Evolutionary conservation across 2,113 vertebrate species (phyloP), one percentile per base, ranked within the genome.

Genomic region (Tor tambroides): DNA sequence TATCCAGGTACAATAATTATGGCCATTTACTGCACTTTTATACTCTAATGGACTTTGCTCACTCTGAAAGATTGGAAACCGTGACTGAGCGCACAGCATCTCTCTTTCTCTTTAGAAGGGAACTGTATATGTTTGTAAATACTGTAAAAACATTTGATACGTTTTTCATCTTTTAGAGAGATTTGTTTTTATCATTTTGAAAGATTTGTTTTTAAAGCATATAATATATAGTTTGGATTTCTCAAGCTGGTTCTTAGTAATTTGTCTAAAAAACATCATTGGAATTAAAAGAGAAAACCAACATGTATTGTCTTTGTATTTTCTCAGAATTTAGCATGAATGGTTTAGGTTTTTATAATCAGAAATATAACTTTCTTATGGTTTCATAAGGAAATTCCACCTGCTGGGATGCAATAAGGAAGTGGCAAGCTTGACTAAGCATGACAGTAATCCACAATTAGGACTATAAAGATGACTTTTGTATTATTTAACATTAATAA

Each of bases 221-320:
- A 96, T 98, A 97, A 97, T 97, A 97, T 97, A 97, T 97, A 95
- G 94, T 93, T 94, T 93, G 91, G 92, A 95, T 96, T 96, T 96
- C 95, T 96, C 96, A 97, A 98, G 96, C 96, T 97, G 97, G 97
- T 98, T 97, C 97, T 97, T 97, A 96, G 96, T 96, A 85, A 94
- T 97, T 98, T 98, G 95, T 95, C 94, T 95, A 95, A 72, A 75
- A 85, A 75, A 65, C 30, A 65, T 76, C 78, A 80, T 84, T 30
- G 30, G 78, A 80, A 80, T 80, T 80, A 80, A 80, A 80, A 80
- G 9, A 63, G 32, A 63, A 80, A 61, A 80, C 32, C 19, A n/a
- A 61, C 21, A 59, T 41, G 14, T 1, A 2, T 79, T 5, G 49
- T 19, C 51, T 19, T 79, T 56, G 8, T 49, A 63, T 35, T 38